A percentile compares a stretch with the other conserved stretches of the same genome.
Conservation (phyloP, 2,113 vertebrate genomes). For the Pelodiscus sinensis region DNA sequence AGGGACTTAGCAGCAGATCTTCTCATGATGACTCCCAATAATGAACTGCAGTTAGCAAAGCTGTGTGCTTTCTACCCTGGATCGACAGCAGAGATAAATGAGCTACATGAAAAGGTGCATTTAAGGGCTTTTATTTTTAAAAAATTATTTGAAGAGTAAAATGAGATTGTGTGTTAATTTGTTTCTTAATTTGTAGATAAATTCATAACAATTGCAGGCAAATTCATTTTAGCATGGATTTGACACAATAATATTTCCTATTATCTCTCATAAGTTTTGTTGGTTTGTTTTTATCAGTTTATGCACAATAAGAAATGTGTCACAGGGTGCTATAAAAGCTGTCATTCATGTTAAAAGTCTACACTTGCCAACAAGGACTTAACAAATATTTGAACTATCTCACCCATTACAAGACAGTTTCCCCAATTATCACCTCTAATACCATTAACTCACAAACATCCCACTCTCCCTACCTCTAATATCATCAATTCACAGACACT, state of each 20-base stretch:
- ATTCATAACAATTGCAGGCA: neutral
- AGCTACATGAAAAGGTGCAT: constrained; percentile 88
- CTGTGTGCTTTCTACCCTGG: constrained; percentile 94
- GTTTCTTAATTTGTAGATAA: neutral
- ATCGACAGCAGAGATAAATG: constrained; percentile 84
- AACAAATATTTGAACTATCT: no score
- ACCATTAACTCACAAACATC: no score
- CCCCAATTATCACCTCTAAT: no score
- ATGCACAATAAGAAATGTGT: neutral
- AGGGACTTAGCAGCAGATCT: constrained; percentile 93
- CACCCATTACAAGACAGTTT: no score
- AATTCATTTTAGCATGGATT: neutral
- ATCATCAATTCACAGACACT: no score
- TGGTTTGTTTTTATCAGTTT: neutral
- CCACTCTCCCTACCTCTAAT: no score
- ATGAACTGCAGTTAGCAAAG: constrained; percentile 86
- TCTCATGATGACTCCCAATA: constrained; percentile 91
- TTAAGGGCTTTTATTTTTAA: neutral
- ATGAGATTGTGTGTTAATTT: neutral
- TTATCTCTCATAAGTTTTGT: neutral
- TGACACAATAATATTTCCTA: neutral
- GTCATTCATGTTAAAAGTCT: no score
- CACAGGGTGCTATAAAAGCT: neutral
- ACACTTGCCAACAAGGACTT: no score
- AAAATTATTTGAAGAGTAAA: neutral